Percentiles rank a stretch among this genome's conserved stretches.
phyloP scores from a whole-genome alignment of 2,113 vertebrate genomes.

The Charina bottae region DNA sequence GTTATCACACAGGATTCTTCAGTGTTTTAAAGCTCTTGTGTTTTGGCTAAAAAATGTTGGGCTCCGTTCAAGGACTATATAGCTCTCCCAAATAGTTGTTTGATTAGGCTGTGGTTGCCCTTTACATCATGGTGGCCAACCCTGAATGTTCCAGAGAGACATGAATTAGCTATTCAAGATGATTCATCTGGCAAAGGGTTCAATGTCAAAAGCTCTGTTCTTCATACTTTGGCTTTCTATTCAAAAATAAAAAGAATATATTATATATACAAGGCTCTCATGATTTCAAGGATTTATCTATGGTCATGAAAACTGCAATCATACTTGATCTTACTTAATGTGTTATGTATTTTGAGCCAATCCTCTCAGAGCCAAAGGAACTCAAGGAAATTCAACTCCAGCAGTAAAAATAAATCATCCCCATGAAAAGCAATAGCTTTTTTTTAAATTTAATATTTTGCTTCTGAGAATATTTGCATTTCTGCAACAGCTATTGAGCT shows the following conservation, averaged over 20 bases:
- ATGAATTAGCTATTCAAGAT: background rate
- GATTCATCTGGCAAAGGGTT: background rate
- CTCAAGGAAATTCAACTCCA: background rate
- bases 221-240: background rate
- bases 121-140: background rate
- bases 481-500: background rate
- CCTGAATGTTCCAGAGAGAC: background rate
- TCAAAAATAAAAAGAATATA: background rate
- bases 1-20: slow-evolving; percentile 50
- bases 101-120: slow-evolving; percentile 43
- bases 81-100: slow-evolving; percentile 37
- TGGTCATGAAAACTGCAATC: background rate
- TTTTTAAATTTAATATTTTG: background rate
- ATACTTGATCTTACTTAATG: background rate
- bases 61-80: slow-evolving; percentile 36
- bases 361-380: background rate
- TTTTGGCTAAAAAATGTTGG: slow-evolving; percentile 43
- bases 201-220: background rate
- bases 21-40: slow-evolving; percentile 11
- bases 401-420: background rate
- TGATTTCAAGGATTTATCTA: background rate
- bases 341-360: background rate
- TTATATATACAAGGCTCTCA: background rate
- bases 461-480: background rate
- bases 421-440: background rate